These are phyloP conservation scores for Tadarida brasiliensis DNA, from an alignment of 2,797 vertebrate genomes.

Conservation along the genomic window DNA sequence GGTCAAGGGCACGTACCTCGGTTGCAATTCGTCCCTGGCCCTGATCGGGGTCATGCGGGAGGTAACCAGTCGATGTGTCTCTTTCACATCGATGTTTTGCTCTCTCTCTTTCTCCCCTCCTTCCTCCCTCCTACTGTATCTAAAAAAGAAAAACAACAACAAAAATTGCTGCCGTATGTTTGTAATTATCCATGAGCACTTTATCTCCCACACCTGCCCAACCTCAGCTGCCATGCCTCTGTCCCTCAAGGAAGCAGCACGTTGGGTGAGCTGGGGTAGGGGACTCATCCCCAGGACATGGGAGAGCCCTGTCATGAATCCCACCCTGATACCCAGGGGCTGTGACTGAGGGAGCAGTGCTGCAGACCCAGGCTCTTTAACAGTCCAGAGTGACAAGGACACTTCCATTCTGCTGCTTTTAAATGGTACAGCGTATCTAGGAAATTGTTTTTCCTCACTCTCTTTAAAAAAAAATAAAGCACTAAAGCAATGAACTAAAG, in stretches of 20 bases:
- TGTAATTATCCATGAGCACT: not conserved
- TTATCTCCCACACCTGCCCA: not conserved
- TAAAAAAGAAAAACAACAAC: not conserved
- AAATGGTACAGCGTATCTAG: not conserved
- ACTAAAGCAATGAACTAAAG: not conserved
- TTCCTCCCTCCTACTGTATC: too few species aligned
- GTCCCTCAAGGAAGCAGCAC: not conserved
- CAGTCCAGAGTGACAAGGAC: not conserved
- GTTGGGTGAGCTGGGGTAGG: accelerated
- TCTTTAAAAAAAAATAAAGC: not conserved
- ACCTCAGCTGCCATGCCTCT: accelerated
- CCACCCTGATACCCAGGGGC: not conserved
- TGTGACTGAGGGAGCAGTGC: accelerated
- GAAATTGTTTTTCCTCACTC: not conserved
- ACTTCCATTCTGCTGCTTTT: not conserved
- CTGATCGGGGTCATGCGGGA: too few species aligned
- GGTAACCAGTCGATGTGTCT: too few species aligned
- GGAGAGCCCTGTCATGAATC: not conserved
- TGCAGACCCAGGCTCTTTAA: not conserved
- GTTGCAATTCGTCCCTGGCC: too few species aligned
- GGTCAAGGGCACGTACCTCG: too few species aligned
- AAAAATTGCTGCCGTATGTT: not conserved
- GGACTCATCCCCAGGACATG: not conserved
- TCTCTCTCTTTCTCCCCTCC: too few species aligned
- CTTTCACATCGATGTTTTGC: too few species aligned